Conservation (phyloP, 2,797 vertebrate species). For the Trichosurus vulpecula region DNA sequence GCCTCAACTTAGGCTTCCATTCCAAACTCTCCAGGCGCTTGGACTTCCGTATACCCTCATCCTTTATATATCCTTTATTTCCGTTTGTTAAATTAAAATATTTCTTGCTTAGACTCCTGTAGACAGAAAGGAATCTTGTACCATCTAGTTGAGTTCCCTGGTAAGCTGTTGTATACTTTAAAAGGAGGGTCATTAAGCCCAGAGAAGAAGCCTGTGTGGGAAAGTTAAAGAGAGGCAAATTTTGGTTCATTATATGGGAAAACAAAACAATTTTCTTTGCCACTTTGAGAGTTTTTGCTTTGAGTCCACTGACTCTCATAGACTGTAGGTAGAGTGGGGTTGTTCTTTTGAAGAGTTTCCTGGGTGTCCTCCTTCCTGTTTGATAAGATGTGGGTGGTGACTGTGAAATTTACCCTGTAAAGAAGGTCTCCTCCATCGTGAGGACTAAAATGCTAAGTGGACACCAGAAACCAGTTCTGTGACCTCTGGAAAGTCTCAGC, state of each 20-base stretch:
- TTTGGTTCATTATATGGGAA: background rate
- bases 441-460: background rate
- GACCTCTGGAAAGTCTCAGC: background rate
- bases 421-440: background rate
- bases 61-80: background rate
- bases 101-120: background rate
- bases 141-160: background rate
- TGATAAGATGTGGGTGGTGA: fast-evolving
- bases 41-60: background rate
- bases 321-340: background rate
- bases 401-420: background rate
- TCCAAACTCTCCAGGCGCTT: background rate
- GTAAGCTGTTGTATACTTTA: background rate
- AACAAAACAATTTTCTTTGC: background rate
- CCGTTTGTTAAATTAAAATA: background rate
- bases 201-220: background rate
- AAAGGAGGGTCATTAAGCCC: background rate
- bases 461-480: fast-evolving
- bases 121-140: background rate
- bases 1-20: background rate
- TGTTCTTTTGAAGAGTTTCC: background rate
- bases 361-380: background rate
- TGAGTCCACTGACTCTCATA: background rate
- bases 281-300: background rate
- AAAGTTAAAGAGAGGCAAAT: background rate